Conservation (phyloP, 2,888 invertebrate genomes). For the Drosophila robusta region DNA sequence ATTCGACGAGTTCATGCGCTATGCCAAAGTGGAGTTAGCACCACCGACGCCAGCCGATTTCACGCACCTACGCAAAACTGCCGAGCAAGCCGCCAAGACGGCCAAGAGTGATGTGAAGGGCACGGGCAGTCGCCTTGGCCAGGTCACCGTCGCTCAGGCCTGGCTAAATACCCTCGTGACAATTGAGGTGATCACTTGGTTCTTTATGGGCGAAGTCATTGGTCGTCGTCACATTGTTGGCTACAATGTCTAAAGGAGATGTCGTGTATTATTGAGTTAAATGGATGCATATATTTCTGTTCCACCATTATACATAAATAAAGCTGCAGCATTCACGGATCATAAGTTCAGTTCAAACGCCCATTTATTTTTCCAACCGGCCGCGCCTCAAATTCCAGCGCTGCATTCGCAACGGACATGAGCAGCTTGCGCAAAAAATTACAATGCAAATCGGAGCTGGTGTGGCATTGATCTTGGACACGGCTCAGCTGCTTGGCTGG, state of each 20-base stretch:
- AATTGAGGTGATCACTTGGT: constrained; percentile 66
- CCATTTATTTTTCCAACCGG: constrained; percentile 21
- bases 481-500: constrained; percentile 24
- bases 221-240: constrained; percentile 69
- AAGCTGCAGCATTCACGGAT: constrained; percentile 42
- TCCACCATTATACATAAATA: constrained; percentile 15
- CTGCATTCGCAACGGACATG: constrained; percentile 25
- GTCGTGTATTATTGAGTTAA: background rate
- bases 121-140: constrained; percentile 20
- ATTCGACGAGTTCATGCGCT: constrained; percentile 58
- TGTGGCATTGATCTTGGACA: constrained; percentile 76
- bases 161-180: constrained; percentile 66
- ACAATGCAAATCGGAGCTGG: constrained; percentile 43
- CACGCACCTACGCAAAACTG: constrained; percentile 28
- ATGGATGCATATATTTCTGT: constrained; percentile 5
- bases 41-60: constrained; percentile 65
- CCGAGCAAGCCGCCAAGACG: constrained; percentile 39
- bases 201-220: constrained; percentile 70
- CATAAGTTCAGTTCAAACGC: constrained; percentile 34
- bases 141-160: constrained; percentile 46
- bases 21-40: constrained; percentile 67
- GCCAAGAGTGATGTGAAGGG: constrained; percentile 43
- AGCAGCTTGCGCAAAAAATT: constrained; percentile 17
- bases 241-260: constrained; percentile 61
- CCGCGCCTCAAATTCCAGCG: constrained; percentile 65